Evolutionary conservation across 2,797 vertebrate species (phyloP).

Genomic region (Peromyscus aztecus): DNA sequence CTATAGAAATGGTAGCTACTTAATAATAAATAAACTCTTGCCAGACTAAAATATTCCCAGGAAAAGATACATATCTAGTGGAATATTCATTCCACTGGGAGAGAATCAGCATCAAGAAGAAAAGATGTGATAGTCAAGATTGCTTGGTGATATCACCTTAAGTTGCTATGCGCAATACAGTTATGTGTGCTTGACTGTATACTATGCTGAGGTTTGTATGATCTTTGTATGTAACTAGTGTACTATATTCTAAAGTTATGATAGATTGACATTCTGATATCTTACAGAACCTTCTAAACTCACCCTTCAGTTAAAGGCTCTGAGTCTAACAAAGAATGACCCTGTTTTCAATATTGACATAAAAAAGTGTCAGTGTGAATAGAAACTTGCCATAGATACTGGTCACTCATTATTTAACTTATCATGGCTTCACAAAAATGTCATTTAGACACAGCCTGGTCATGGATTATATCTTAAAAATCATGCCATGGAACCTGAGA

Average conservation of each 20-base stretch:
- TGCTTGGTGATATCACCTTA: background rate
- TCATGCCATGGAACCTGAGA: background rate
- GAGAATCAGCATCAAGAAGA: background rate
- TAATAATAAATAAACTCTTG: background rate
- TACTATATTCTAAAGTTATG: background rate
- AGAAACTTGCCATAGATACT: background rate
- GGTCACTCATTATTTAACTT: background rate
- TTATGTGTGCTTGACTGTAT: background rate
- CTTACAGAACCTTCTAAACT: background rate
- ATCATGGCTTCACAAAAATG: background rate
- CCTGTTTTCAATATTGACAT: background rate
- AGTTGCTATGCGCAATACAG: background rate
- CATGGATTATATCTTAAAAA: constrained; percentile 1
- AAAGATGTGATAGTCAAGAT: background rate
- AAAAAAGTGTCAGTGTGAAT: background rate
- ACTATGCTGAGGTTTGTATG: background rate
- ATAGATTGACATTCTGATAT: background rate
- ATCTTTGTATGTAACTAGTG: background rate
- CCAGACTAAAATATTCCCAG: background rate
- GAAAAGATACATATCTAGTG: background rate
- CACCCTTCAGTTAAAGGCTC: background rate
- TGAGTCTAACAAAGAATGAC: background rate
- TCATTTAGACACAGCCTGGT: background rate
- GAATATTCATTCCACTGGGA: background rate
- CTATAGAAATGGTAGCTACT: background rate